Evolutionary conservation across 2,888 invertebrate species (phyloP).

Genomic region (Nemurella pictetii): DNA sequence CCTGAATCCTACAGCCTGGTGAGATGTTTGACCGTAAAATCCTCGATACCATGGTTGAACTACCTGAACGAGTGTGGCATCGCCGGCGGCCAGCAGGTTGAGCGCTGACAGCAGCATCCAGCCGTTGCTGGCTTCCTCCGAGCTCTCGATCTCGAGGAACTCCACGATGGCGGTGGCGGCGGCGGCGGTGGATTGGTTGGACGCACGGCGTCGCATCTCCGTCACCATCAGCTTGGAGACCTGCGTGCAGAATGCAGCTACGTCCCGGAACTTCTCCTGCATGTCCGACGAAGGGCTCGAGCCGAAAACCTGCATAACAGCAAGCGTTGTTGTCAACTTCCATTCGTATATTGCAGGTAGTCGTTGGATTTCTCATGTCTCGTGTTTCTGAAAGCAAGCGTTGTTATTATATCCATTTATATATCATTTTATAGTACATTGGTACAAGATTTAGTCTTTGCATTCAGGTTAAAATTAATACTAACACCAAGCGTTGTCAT

Average conservation of each 20-base stretch:
- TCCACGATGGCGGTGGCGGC: constrained; percentile 97
- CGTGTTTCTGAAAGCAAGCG: neutral
- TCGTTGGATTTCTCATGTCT: no score
- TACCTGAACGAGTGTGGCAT: constrained; percentile 86
- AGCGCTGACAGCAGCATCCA: constrained; percentile 94
- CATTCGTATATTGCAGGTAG: no score
- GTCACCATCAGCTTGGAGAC: constrained; percentile 95
- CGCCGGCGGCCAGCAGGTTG: constrained; percentile 89
- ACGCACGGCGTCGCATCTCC: constrained; percentile 91
- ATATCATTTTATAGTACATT: no score
- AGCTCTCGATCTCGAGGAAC: constrained; percentile 93
- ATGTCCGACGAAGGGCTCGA: constrained; percentile 92
- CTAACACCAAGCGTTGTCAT: no score
- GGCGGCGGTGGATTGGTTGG: constrained; percentile 93
- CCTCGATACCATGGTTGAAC: no score
- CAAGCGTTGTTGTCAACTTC: neutral
- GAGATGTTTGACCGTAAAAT: no score
- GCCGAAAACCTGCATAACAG: constrained; percentile 77
- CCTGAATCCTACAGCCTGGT: no score
- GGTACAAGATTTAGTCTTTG: no score
- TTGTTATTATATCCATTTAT: no score
- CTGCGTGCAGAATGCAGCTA: constrained; percentile 91
- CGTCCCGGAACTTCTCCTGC: constrained; percentile 97
- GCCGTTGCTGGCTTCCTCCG: constrained; percentile 92
- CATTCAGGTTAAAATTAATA: no score